phyloP scores from a whole-genome alignment of 2,113 vertebrate genomes.

The Aramus guarauna region DNA sequence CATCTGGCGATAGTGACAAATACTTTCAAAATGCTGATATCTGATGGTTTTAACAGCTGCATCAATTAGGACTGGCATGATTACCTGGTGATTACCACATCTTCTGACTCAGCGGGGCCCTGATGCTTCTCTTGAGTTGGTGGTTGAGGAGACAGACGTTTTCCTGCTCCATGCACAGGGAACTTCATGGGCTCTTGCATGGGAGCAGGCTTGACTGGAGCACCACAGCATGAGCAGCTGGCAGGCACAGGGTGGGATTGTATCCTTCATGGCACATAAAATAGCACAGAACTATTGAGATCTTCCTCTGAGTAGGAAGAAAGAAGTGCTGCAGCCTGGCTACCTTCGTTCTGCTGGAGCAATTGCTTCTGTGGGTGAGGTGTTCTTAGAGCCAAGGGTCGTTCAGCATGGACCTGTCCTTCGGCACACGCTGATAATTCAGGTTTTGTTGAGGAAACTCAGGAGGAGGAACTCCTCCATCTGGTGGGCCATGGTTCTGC shows the following conservation, averaged over 20 bases:
- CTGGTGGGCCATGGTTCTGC: background rate
- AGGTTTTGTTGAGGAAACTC: background rate
- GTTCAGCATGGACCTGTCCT: rapidly evolving
- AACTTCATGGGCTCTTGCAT: background rate
- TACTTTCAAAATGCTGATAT: background rate
- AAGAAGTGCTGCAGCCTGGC: background rate
- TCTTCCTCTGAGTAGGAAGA: background rate
- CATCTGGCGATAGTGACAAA: background rate
- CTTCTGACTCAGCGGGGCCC: background rate
- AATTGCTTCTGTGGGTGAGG: background rate
- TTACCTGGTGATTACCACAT: background rate
- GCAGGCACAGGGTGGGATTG: too few relatives aligned
- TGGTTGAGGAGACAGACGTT: background rate
- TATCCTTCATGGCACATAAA: background rate
- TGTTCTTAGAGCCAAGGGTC: background rate
- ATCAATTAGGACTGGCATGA: background rate
- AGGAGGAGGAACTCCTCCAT: background rate
- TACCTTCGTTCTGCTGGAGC: background rate
- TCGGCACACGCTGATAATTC: background rate
- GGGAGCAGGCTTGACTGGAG: background rate
- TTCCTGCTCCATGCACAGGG: background rate
- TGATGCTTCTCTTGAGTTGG: background rate
- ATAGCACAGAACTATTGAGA: background rate
- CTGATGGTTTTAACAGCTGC: background rate
- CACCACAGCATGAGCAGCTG: background rate